Evolutionary conservation across 2,797 vertebrate species (phyloP), one percentile per base, ranked within the genome.

Genomic region (Astyanax mexicanus): DNA sequence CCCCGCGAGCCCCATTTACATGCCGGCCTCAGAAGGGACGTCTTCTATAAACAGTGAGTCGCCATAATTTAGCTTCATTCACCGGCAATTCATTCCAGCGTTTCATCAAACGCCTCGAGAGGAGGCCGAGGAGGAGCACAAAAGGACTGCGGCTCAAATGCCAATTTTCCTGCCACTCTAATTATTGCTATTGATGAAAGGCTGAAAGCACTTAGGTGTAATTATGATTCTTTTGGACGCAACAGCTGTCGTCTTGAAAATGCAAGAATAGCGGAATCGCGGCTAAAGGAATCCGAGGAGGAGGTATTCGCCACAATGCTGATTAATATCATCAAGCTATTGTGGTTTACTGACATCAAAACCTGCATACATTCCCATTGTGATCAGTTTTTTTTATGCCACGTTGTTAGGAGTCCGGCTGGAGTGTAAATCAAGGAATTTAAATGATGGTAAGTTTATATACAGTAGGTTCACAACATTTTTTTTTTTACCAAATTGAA

Each of bases 101-200:
- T 82, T 83, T 82, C 71, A 57, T 82, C 71, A 64, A 71, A 69
- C 64, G 71, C 12, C 47, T 69, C 13, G 23, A 61, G 66, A 81
- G 61, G 75, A 55, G 19, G 25, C n/a, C 27, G 45, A 69, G 76
- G 40, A 23, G 35, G 27, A 1, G 7, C 49, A 74, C 80, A 77
- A 83, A 77, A 83, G 75, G 74, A 75, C 67, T 55, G 54, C 25
- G 45, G 67, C 73, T 72, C 80, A 84, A 77, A 83, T 69, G 72
- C 79, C 77, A 72, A 85, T 87, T 87, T 85, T 61, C 78, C 77
- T 78, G 54, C 75, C 83, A 45, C 80, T 85, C 66, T 89, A 89
- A 91, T 92, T 89, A 88, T 80, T 82, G 81, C 81, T 85, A 90
- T 88, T 90, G 88, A 92, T 89, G 86, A 91, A 83, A 84, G 80